Evolutionary conservation across 2,113 vertebrate species (phyloP).

Genomic region (Protomyctophum bolini): DNA sequence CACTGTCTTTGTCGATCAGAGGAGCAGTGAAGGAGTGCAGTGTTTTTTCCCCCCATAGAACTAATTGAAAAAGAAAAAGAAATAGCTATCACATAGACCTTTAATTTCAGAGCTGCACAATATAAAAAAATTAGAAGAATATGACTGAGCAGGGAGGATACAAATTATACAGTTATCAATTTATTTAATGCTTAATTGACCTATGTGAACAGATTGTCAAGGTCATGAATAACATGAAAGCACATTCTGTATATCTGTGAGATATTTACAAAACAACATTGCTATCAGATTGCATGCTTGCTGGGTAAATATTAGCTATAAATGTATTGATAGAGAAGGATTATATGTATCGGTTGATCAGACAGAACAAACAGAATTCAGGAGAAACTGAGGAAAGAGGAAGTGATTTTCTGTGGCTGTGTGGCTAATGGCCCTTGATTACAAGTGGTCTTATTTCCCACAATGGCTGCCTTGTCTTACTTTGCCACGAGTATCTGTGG

Average conservation of each 20-base stretch:
- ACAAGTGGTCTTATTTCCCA: constrained; percentile 50
- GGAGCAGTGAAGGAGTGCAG: constrained; percentile 29
- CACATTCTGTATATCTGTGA: neutral
- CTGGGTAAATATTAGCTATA: neutral
- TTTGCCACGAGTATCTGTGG: neutral
- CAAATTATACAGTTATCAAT: neutral
- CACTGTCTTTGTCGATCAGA: constrained; percentile 36
- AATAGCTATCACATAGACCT: neutral
- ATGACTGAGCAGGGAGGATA: neutral
- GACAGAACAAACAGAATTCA: constrained; percentile 6
- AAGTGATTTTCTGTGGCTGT: constrained; percentile 31
- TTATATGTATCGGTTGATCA: constrained; percentile 7
- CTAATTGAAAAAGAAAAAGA: constrained; percentile 28
- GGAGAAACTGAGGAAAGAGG: constrained; percentile 24
- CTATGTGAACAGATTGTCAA: neutral
- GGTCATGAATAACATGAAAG: no score
- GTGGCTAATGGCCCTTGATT: constrained; percentile 49
- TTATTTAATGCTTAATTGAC: neutral
- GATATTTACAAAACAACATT: neutral
- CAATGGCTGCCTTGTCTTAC: constrained; percentile 28
- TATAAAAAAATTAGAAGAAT: neutral
- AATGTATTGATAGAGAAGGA: neutral
- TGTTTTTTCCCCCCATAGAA: neutral
- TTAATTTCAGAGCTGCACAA: neutral
- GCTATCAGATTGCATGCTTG: neutral